A percentile compares a stretch with the other conserved stretches of the same genome.
These are phyloP conservation scores for Spodoptera litura DNA, from an alignment of 1,140 invertebrate species.

Conservation along the genomic window DNA sequence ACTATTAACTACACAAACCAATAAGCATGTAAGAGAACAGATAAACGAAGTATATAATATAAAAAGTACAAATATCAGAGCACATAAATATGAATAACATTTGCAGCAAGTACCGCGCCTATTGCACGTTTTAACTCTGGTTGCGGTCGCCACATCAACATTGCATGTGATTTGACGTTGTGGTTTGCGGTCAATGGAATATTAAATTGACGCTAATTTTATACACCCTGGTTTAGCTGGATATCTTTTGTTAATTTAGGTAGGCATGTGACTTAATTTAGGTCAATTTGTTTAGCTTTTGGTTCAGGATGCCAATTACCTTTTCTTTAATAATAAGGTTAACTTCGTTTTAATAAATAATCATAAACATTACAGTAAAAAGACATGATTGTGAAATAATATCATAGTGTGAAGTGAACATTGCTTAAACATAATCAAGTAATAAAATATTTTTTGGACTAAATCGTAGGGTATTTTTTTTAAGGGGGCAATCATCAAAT, in stretches of 20 bases:
- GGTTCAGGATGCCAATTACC: neutral
- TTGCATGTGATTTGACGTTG: conserved; percentile 60
- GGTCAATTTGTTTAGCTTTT: neutral
- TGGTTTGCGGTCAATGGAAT: conserved; percentile 54
- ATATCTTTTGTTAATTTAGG: neutral
- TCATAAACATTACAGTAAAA: no score
- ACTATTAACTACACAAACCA: no score
- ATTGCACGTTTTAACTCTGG: conserved; percentile 51
- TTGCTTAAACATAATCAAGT: no score
- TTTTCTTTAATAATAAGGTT: no score
- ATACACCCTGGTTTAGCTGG: conserved; percentile 31
- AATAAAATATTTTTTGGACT: no score
- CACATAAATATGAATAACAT: conserved; percentile 27
- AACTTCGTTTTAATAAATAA: no score
- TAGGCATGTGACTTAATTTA: neutral
- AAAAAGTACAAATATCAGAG: neutral
- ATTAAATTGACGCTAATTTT: conserved; percentile 52
- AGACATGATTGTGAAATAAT: no score
- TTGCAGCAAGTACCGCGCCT: conserved; percentile 17
- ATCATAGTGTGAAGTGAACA: no score
- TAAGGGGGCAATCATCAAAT: no score
- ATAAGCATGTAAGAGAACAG: neutral
- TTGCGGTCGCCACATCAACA: conserved; percentile 53
- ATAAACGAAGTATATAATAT: neutral
- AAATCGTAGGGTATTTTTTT: no score